Conservation (phyloP, 1,140 invertebrate species). For the Macrotrachela quadricornifera region DNA sequence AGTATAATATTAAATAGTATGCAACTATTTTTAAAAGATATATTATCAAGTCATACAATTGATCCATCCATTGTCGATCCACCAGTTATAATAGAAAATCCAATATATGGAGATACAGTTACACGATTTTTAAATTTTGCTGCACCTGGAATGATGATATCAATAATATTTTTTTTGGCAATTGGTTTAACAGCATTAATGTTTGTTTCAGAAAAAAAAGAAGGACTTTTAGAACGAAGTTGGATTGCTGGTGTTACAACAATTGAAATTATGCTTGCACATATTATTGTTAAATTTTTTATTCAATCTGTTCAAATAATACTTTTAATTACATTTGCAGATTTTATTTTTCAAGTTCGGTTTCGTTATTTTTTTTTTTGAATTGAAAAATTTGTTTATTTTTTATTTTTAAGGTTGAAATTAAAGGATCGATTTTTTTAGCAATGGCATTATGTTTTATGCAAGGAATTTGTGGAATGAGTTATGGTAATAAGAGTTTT, state of each 20-base stretch:
- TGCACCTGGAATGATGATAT: constrained; percentile 73
- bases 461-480: constrained; percentile 69
- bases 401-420: constrained; percentile 40
- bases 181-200: constrained; percentile 79
- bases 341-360: constrained; percentile 38
- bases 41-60: no score
- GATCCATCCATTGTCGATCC: no score
- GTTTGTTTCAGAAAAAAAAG: constrained; percentile 57
- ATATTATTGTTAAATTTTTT: constrained; percentile 75
- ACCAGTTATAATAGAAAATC: constrained; percentile 32
- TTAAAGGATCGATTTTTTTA: constrained; percentile 49
- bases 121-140: constrained; percentile 84
- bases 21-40: no score
- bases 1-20: no score
- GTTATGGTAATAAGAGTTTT: constrained; percentile 40
- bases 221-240: constrained; percentile 21
- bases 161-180: constrained; percentile 84
- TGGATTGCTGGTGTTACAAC: constrained; percentile 48
- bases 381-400: no score
- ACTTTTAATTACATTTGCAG: constrained; percentile 58
- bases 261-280: constrained; percentile 66
- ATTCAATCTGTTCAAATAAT: constrained; percentile 75
- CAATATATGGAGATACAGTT: constrained; percentile 61
- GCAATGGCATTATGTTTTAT: constrained; percentile 52
- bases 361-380: no score